phyloP scores from a whole-genome alignment of 2,888 invertebrate species.

The Lasius fuliginosus region DNA sequence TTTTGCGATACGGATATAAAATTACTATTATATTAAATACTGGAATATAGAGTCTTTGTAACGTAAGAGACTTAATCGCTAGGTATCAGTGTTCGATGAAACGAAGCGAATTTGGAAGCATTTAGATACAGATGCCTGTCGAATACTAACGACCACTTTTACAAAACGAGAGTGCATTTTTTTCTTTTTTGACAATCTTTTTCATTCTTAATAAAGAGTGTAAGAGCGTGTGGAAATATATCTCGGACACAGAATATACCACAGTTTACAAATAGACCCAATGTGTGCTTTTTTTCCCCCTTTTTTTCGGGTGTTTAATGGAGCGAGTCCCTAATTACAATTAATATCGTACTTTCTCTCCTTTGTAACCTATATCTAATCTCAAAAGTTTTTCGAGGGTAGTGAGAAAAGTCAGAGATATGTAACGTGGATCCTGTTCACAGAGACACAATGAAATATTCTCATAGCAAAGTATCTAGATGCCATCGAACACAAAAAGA shows the following conservation, averaged over 20 bases:
- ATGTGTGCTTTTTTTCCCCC: conserved; percentile 43
- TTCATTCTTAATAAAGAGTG: conserved; percentile 48
- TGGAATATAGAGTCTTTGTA: conserved; percentile 71
- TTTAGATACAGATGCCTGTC: conserved; percentile 70
- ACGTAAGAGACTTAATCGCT: conserved; percentile 73
- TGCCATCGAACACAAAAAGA: conserved; percentile 69
- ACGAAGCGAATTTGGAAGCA: conserved; percentile 72
- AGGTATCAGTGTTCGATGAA: conserved; percentile 71
- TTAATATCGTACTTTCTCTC: conserved; percentile 55
- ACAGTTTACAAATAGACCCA: conserved; percentile 56
- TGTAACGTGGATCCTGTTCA: conserved; percentile 66
- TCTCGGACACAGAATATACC: conserved; percentile 51
- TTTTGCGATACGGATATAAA: conserved; percentile 74
- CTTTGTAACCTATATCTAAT: conserved; percentile 59
- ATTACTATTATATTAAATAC: conserved; percentile 73
- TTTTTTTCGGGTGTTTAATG: conserved; percentile 43
- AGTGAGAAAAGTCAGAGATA: conserved; percentile 63
- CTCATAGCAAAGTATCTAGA: conserved; percentile 68
- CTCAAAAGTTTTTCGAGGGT: conserved; percentile 57
- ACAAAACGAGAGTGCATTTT: conserved; percentile 63
- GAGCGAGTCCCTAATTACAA: conserved; percentile 53
- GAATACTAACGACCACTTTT: conserved; percentile 70
- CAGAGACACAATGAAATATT: conserved; percentile 62
- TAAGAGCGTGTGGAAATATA: conserved; percentile 46
- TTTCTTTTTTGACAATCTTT: conserved; percentile 42